phyloP scores from a whole-genome alignment of 2,797 vertebrate genomes.

The Arrhamphus sclerolepis region DNA sequence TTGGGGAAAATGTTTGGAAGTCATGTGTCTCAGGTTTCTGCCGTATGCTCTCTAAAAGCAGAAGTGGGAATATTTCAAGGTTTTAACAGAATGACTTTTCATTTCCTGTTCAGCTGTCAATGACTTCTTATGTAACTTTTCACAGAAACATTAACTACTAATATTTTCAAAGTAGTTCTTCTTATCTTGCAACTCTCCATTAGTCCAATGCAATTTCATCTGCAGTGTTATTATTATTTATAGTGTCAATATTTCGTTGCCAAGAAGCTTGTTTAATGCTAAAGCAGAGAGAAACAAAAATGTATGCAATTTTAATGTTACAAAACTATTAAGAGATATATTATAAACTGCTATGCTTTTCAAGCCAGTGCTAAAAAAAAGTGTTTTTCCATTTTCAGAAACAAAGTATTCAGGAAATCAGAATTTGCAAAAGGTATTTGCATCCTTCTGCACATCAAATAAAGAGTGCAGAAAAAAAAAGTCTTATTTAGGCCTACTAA shows the following conservation, averaged over 20 bases:
- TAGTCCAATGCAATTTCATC: slow-evolving; percentile 2
- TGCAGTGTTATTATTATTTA: not conserved
- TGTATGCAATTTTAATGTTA: no score
- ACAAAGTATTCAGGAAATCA: no score
- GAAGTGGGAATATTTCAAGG: slow-evolving; percentile 72
- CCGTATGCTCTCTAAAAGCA: slow-evolving; percentile 66
- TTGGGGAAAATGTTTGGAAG: slow-evolving; percentile 17
- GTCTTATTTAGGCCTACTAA: no score
- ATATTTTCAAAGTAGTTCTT: slow-evolving; percentile 57
- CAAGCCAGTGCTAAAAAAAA: no score
- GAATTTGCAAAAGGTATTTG: no score
- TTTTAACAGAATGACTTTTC: slow-evolving; percentile 66
- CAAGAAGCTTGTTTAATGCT: no score
- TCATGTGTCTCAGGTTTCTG: slow-evolving; percentile 1
- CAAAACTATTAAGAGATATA: no score
- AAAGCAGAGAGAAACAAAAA: no score
- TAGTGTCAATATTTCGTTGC: not conserved
- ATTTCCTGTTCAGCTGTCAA: slow-evolving; percentile 83
- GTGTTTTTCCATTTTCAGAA: no score
- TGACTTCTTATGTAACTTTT: slow-evolving; percentile 61
- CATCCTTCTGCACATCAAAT: no score
- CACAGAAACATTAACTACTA: slow-evolving; percentile 63
- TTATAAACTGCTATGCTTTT: no score
- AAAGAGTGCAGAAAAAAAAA: no score
- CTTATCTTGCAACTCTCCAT: slow-evolving; percentile 14